phyloP scores from a whole-genome alignment of 2,888 invertebrate genomes.

The Neria commutata region DNA sequence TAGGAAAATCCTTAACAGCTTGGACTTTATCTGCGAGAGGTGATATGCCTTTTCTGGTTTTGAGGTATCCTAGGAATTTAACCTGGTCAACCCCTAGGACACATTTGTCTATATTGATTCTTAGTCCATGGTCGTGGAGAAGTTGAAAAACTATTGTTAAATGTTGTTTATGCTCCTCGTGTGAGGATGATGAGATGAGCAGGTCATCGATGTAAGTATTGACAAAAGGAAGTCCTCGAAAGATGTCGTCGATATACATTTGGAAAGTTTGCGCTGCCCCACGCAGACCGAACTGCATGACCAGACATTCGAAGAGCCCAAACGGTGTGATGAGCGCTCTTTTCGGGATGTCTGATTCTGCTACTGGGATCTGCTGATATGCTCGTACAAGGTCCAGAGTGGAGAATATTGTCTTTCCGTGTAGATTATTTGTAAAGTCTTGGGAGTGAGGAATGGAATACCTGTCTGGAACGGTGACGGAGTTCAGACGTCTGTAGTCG shows the following conservation, averaged over 20 bases:
- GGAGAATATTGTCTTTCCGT: slow-evolving; percentile 12
- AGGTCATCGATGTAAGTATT: slow-evolving; percentile 16
- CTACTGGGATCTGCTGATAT: slow-evolving; percentile 23
- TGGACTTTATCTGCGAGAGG: not conserved
- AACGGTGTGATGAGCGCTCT: slow-evolving; percentile 15
- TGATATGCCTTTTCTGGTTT: not conserved
- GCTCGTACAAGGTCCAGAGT: slow-evolving; percentile 17
- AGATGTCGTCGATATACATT: slow-evolving; percentile 15
- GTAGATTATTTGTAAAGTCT: not conserved
- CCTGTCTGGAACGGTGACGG: not conserved
- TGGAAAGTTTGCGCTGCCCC: slow-evolving; percentile 22
- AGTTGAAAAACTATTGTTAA: not conserved
- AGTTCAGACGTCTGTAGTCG: slow-evolving; percentile 2
- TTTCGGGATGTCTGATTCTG: slow-evolving; percentile 14
- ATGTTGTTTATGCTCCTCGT: slow-evolving; percentile 5
- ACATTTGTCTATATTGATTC: slow-evolving; percentile 8
- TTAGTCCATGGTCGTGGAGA: slow-evolving; percentile 5
- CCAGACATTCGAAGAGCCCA: slow-evolving; percentile 8
- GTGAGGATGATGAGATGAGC: not conserved
- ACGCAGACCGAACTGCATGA: slow-evolving; percentile 17
- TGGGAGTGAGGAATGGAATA: slow-evolving; percentile 10
- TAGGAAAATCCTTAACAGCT: not conserved
- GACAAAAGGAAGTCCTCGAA: slow-evolving; percentile 12
- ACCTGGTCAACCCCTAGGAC: not conserved
- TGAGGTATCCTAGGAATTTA: not conserved